Conservation (phyloP, 2,888 invertebrate genomes). For the Oegoconia quadripuncta region DNA sequence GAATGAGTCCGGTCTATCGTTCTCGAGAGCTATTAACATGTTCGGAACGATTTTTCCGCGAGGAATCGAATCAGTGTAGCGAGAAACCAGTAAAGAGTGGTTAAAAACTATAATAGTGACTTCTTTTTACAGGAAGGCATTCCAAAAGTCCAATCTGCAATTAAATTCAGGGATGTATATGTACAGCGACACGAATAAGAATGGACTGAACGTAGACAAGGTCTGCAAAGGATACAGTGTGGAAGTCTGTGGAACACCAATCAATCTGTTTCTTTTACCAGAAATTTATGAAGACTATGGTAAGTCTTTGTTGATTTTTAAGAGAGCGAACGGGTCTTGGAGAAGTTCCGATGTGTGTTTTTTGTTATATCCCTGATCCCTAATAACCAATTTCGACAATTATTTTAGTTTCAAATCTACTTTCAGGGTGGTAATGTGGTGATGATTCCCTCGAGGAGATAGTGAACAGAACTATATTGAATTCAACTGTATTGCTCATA, state of each 20-base stretch:
- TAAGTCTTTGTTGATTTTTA: conserved; percentile 29
- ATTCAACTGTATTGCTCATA: too few relatives aligned
- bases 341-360: too few relatives aligned
- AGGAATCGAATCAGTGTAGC: too few relatives aligned
- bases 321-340: not conserved
- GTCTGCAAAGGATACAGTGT: conserved; percentile 73
- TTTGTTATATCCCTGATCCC: too few relatives aligned
- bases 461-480: too few relatives aligned
- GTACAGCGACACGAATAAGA: conserved; percentile 68
- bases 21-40: too few relatives aligned
- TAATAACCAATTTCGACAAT: too few relatives aligned
- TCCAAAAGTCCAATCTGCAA: conserved; percentile 82
- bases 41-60: too few relatives aligned
- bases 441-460: too few relatives aligned
- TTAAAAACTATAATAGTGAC: not conserved
- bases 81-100: not conserved
- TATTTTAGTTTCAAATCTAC: too few relatives aligned
- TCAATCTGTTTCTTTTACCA: conserved; percentile 85
- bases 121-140: conserved; percentile 56
- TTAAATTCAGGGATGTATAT: conserved; percentile 84
- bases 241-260: conserved; percentile 77
- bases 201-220: conserved; percentile 56
- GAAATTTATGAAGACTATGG: conserved; percentile 74
- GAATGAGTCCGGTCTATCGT: too few relatives aligned
- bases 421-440: too few relatives aligned